Conservation (phyloP, 2,888 invertebrate genomes). For the Clunio marinus region DNA sequence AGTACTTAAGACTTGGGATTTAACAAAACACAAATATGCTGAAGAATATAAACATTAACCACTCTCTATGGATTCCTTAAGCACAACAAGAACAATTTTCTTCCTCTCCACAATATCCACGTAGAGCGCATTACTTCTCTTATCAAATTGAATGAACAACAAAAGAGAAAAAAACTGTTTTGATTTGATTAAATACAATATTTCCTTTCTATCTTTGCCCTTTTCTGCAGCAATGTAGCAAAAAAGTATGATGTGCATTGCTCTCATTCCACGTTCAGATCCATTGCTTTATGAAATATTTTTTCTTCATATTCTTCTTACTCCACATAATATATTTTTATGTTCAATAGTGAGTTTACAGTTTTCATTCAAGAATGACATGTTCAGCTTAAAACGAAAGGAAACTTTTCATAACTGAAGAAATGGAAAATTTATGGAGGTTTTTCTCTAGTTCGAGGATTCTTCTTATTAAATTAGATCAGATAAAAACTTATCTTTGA, state of each 20-base stretch:
- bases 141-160: slow-evolving; percentile 11
- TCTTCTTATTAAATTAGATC: background rate
- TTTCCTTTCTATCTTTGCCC: background rate
- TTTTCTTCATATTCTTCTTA: too few species aligned
- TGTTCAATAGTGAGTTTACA: background rate
- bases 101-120: slow-evolving; percentile 11
- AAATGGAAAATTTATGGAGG: background rate
- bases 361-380: background rate
- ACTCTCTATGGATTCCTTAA: background rate
- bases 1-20: background rate
- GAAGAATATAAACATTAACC: background rate
- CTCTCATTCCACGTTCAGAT: background rate
- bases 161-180: background rate
- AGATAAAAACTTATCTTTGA: background rate
- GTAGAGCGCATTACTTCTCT: slow-evolving; percentile 1
- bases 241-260: background rate
- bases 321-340: background rate
- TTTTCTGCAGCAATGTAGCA: background rate
- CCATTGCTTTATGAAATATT: background rate
- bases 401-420: background rate
- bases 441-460: background rate
- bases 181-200: slow-evolving; percentile 30
- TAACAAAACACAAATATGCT: background rate
- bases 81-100: background rate
- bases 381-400: background rate